Percentiles rank a stretch among this genome's conserved stretches.
phyloP scores from a whole-genome alignment of 2,113 vertebrate species.

The Haemorhous mexicanus region DNA sequence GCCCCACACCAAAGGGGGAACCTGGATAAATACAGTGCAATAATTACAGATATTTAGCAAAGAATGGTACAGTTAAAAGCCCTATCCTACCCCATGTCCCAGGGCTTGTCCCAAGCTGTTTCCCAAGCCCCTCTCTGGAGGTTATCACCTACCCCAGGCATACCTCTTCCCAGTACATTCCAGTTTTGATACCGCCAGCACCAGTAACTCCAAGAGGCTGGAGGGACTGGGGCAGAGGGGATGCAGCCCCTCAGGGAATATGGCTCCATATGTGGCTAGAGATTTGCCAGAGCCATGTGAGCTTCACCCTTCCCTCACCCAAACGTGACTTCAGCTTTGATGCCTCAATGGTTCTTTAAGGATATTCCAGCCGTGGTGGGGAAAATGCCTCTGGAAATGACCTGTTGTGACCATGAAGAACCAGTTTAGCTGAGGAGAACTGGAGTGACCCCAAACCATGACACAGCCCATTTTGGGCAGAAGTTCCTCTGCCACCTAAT shows the following conservation, averaged over 20 bases:
- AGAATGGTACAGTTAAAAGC: background rate
- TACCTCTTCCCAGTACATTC: background rate
- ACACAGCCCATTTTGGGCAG: background rate
- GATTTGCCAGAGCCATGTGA: accelerated
- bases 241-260: background rate
- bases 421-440: background rate
- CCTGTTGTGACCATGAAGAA: background rate
- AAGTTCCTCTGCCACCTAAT: background rate
- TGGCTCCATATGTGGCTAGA: accelerated
- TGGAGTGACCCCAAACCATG: background rate
- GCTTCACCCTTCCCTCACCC: background rate
- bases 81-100: accelerated
- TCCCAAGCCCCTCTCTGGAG: background rate
- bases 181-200: background rate
- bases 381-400: accelerated
- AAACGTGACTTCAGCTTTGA: background rate
- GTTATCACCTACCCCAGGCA: background rate
- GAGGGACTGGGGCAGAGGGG: background rate
- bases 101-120: background rate
- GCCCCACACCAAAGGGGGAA: background rate
- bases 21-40: constrained; percentile 61
- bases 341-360: background rate
- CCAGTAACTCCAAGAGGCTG: background rate
- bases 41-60: background rate
- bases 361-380: accelerated